A percentile compares a stretch with the other conserved stretches of the same genome.
phyloP scores from a whole-genome alignment of 2,797 vertebrate species.

The Nyctibius grandis region DNA sequence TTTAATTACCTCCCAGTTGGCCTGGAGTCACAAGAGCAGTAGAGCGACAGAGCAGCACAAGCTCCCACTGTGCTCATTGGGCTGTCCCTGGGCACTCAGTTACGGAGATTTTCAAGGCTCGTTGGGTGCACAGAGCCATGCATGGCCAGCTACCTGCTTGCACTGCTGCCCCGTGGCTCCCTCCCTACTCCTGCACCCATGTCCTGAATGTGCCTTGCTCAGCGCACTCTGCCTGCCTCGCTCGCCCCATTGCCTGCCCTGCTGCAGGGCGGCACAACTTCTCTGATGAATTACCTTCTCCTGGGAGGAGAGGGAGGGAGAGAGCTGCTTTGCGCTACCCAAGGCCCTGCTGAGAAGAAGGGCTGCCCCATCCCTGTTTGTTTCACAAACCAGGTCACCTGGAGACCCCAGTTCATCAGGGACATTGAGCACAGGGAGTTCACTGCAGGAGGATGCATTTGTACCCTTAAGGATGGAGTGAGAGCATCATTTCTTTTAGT shows the following conservation, averaged over 20 bases:
- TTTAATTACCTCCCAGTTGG: background rate
- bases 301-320: background rate
- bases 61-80: background rate
- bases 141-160: background rate
- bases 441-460: background rate
- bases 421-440: background rate
- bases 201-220: fast-evolving
- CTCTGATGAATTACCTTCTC: background rate
- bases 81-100: background rate
- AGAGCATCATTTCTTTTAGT: background rate
- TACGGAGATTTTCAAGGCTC: background rate
- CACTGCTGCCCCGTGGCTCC: background rate
- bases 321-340: background rate
- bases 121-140: background rate
- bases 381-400: background rate
- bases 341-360: background rate
- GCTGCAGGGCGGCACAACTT: background rate
- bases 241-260: background rate
- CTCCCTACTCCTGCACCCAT: background rate
- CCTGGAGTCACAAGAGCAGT: background rate
- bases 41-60: background rate
- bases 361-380: background rate
- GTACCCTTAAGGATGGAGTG: background rate
- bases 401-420: background rate
- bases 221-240: background rate